Evolutionary conservation across 1,140 invertebrate genomes (phyloP).

Genomic region (Tetraneura akinire): DNA sequence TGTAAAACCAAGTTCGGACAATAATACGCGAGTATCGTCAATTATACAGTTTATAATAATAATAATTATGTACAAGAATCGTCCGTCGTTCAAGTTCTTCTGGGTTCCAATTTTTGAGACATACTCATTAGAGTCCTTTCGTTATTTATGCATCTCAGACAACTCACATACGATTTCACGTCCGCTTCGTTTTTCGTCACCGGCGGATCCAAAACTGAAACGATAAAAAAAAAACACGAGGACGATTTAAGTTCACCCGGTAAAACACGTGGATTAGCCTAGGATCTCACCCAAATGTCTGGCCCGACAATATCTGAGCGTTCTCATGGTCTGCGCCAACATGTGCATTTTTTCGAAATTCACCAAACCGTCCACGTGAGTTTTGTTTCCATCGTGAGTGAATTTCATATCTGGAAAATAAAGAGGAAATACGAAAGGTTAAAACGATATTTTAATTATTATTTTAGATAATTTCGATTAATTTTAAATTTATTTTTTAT

Average conservation of each 20-base stretch:
- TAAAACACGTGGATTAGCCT: too few relatives aligned
- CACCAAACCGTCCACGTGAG: conserved; percentile 77
- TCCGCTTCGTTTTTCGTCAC: conserved; percentile 70
- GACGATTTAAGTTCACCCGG: not conserved
- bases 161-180: conserved; percentile 68
- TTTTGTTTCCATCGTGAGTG: conserved; percentile 88
- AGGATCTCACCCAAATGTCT: conserved; percentile 70
- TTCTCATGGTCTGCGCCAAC: conserved; percentile 80
- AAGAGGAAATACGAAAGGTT: not conserved
- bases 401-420: conserved; percentile 76
- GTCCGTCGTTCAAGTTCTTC: conserved; percentile 59
- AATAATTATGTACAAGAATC: not conserved
- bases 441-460: too few relatives aligned
- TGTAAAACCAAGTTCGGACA: too few relatives aligned
- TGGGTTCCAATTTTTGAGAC: conserved; percentile 71
- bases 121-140: conserved; percentile 73
- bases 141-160: conserved; percentile 76
- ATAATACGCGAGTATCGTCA: too few relatives aligned
- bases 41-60: too few relatives aligned
- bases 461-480: too few relatives aligned
- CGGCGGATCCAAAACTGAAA: conserved; percentile 67
- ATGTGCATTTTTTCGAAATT: conserved; percentile 94
- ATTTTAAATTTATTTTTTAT: too few relatives aligned
- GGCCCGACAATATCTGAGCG: conserved; percentile 73
- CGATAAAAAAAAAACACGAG: conserved; percentile 47